Evolutionary conservation across 2,888 invertebrate species (phyloP).

Genomic region (Ceramica pisi): DNA sequence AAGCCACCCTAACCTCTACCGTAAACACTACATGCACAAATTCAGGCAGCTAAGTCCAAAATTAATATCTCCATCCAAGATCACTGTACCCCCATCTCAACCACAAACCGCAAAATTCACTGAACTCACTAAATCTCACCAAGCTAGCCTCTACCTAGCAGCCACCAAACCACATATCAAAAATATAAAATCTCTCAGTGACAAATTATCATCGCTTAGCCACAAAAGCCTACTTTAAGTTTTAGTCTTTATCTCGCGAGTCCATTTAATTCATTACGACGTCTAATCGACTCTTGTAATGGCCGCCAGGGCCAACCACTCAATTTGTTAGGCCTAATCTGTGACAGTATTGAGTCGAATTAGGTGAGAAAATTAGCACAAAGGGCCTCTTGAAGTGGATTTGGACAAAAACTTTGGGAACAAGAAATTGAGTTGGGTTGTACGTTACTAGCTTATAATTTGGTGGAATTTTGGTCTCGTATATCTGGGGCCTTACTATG

Average conservation of each 20-base stretch:
- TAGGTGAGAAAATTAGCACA: slow-evolving; percentile 63
- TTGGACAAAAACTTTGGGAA: slow-evolving; percentile 41
- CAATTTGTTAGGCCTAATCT: slow-evolving; percentile 64
- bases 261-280: slow-evolving; percentile 62
- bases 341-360: slow-evolving; percentile 61
- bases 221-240: slow-evolving; percentile 52
- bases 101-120: slow-evolving; percentile 38
- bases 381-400: slow-evolving; percentile 46
- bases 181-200: slow-evolving; percentile 32
- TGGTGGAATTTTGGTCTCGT: neutral
- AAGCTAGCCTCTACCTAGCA: neutral
- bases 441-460: neutral
- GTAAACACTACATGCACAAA: neutral
- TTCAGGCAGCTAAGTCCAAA: neutral
- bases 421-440: slow-evolving; percentile 34
- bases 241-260: slow-evolving; percentile 51
- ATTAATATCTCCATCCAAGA: slow-evolving; percentile 8
- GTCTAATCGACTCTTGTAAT: slow-evolving; percentile 57
- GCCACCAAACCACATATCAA: slow-evolving; percentile 25
- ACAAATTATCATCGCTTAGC: slow-evolving; percentile 53
- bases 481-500: too few species aligned
- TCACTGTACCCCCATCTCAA: neutral
- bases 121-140: slow-evolving; percentile 18
- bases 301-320: slow-evolving; percentile 51
- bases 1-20: neutral